Evolutionary conservation across 2,888 invertebrate genomes (phyloP).

Genomic region (Eristalis intricaria): DNA sequence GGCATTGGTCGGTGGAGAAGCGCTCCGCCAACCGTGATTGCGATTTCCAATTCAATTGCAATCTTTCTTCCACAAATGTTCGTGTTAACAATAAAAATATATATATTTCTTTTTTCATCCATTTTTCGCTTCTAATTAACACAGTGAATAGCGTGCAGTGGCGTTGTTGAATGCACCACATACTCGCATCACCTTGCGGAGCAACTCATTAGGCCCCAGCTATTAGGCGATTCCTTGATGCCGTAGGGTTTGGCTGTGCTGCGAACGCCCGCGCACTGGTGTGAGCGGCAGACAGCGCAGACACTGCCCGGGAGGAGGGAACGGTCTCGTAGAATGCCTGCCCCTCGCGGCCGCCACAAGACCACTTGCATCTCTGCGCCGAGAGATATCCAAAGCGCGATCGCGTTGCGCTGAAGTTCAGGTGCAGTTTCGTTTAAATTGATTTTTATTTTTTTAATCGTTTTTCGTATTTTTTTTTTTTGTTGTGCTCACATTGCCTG

Average conservation of each 20-base stretch:
- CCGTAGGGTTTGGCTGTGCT: constrained; percentile 18
- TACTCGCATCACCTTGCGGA: constrained; percentile 48
- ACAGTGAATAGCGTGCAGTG: constrained; percentile 65
- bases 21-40: constrained; percentile 69
- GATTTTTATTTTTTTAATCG: neutral
- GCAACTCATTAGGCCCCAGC: constrained; percentile 62
- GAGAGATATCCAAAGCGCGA: constrained; percentile 48
- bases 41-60: constrained; percentile 67
- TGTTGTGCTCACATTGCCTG: constrained; percentile 2
- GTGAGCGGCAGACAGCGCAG: neutral
- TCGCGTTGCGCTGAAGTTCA: constrained; percentile 59
- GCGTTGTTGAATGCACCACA: constrained; percentile 35
- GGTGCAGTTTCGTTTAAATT: constrained; percentile 44
- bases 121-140: constrained; percentile 69
- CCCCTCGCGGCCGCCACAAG: constrained; percentile 16
- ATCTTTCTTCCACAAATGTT: constrained; percentile 64
- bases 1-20: constrained; percentile 59
- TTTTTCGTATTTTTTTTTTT: neutral
- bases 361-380: constrained; percentile 9
- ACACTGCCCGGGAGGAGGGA: neutral
- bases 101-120: constrained; percentile 1
- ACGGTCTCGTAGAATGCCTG: constrained; percentile 24
- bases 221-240: constrained; percentile 65
- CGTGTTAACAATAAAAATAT: constrained; percentile 68
- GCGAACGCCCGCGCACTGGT: constrained; percentile 61